Percentiles rank a stretch among this genome's conserved stretches.
phyloP scores from a whole-genome alignment of 2,888 invertebrate genomes.

The Pyrrhosoma nymphula region DNA sequence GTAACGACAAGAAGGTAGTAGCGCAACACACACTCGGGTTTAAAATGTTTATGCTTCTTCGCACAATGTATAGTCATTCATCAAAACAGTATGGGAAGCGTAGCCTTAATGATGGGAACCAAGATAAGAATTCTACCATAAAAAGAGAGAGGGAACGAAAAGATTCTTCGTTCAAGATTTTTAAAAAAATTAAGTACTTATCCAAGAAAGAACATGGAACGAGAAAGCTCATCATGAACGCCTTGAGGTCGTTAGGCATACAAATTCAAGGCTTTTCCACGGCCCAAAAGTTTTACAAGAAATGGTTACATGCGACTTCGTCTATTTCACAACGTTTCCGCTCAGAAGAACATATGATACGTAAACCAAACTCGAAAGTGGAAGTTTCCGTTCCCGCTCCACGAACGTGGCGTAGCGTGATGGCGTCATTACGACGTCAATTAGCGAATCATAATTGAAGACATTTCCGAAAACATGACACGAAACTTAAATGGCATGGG shows the following conservation, averaged over 20 bases:
- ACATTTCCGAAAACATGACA: background rate
- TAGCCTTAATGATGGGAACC: background rate
- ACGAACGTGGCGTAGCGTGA: background rate
- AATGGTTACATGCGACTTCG: background rate
- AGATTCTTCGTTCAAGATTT: background rate
- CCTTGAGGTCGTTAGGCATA: background rate
- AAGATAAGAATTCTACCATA: background rate
- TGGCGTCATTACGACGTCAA: background rate
- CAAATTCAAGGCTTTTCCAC: background rate
- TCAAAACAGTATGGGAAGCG: background rate
- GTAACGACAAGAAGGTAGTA: too few species aligned
- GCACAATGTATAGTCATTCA: background rate
- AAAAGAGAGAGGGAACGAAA: background rate
- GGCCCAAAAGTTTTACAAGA: background rate
- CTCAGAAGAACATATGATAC: background rate
- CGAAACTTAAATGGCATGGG: background rate
- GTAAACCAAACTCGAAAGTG: constrained; percentile 32
- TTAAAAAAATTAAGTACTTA: background rate
- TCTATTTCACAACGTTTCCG: background rate
- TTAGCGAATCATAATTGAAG: background rate
- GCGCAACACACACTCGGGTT: too few species aligned
- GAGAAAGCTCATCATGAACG: background rate
- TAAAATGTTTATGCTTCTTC: background rate
- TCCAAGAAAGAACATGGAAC: background rate
- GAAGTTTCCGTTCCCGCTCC: background rate